Evolutionary conservation across 2,113 vertebrate species (phyloP).

Genomic region (Rhinogobius similis): DNA sequence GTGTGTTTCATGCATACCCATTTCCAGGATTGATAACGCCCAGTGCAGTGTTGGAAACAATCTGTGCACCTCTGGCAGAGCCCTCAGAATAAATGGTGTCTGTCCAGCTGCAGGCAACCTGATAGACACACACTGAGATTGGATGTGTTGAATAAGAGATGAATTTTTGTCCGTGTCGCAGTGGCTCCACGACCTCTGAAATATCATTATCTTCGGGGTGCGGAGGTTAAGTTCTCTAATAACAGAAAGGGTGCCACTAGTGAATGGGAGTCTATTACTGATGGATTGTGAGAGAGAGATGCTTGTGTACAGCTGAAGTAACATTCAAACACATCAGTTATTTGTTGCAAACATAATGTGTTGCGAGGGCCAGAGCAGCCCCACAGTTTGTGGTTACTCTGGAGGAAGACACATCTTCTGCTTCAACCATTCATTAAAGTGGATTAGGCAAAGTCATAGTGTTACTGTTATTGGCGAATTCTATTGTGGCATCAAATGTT

Average conservation of each 20-base stretch:
- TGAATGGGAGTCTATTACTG: conserved; percentile 61
- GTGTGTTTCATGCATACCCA: conserved; percentile 33
- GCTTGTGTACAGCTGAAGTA: conserved; percentile 20
- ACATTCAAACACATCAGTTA: conserved; percentile 39
- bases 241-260: conserved; percentile 57
- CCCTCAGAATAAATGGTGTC: conserved; percentile 57
- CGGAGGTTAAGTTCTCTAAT: conserved; percentile 75
- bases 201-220: conserved; percentile 77
- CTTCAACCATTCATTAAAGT: conserved; percentile 24
- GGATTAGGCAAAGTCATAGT: not conserved
- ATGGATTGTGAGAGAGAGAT: conserved; percentile 33
- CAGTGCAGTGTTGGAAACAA: conserved; percentile 51
- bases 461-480: conserved; percentile 2
- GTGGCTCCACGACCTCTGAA: conserved; percentile 65
- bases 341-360: conserved; percentile 33
- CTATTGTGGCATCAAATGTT: conserved; percentile 10
- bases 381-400: conserved; percentile 40
- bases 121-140: conserved; percentile 74
- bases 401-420: conserved; percentile 24
- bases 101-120: conserved; percentile 55
- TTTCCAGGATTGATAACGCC: conserved; percentile 66
- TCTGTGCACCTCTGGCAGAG: conserved; percentile 28
- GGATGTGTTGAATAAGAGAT: conserved; percentile 78
- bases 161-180: conserved; percentile 70
- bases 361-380: conserved; percentile 33